A percentile compares a stretch with the other conserved stretches of the same genome.
phyloP scores from a whole-genome alignment of 2,888 invertebrate genomes.

The Melanostoma mellinum region DNA sequence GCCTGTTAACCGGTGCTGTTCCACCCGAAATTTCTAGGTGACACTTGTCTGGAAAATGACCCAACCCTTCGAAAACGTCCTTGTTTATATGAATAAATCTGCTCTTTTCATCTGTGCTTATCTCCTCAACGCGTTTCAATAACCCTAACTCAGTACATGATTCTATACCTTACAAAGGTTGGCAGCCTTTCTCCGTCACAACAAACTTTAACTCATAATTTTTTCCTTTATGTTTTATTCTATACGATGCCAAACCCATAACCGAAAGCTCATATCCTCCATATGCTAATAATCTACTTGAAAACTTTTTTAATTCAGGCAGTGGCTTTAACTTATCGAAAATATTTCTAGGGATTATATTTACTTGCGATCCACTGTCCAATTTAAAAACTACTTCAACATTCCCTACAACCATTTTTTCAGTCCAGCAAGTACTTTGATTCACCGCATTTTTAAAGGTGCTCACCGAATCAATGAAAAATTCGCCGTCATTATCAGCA shows the following conservation, averaged over 20 bases:
- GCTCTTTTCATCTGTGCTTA: background rate
- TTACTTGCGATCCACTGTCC: conserved; percentile 12
- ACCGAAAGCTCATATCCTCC: conserved; percentile 14
- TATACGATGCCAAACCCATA: background rate
- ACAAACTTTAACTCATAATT: too few species aligned
- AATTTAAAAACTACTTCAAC: background rate
- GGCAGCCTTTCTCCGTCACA: background rate
- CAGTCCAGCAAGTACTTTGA: too few species aligned
- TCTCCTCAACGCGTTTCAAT: conserved; percentile 42
- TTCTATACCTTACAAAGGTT: conserved; percentile 2
- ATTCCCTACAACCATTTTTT: too few species aligned
- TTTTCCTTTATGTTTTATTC: conserved; percentile 1
- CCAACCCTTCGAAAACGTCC: conserved; percentile 25
- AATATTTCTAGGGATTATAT: conserved; percentile 8
- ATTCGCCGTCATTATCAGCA: background rate
- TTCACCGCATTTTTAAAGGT: too few species aligned
- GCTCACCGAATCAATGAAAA: too few species aligned
- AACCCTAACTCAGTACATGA: too few species aligned
- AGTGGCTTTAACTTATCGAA: background rate
- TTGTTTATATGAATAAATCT: conserved; percentile 18
- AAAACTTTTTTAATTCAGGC: background rate
- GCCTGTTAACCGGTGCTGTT: background rate
- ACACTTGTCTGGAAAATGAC: conserved; percentile 5
- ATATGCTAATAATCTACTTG: conserved; percentile 9
- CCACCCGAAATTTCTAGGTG: conserved; percentile 3